A percentile compares a stretch with the other conserved stretches of the same genome.
Conservation (phyloP, 2,797 vertebrate species). For the Rhyacichthys aspro region DNA sequence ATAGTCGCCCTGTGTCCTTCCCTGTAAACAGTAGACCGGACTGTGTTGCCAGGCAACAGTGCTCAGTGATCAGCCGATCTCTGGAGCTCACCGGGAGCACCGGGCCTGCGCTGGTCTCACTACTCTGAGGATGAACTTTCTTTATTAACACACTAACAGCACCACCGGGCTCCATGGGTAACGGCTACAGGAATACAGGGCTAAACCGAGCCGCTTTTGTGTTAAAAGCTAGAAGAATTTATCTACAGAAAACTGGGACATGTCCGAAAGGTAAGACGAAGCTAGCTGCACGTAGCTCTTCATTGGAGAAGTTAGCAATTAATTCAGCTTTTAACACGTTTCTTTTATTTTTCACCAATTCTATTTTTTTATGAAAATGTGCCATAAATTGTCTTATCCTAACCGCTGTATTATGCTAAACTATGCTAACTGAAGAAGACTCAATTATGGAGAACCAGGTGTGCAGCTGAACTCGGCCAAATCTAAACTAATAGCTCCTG, state of each 20-base stretch:
- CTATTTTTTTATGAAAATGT: neutral
- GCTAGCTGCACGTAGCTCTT: neutral
- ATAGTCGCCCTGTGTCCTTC: neutral
- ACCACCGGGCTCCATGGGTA: slow-evolving; percentile 70
- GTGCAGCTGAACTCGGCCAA: slow-evolving; percentile 14
- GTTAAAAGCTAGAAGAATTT: slow-evolving; percentile 50
- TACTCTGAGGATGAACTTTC: slow-evolving; percentile 21
- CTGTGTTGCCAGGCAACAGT: slow-evolving; percentile 65
- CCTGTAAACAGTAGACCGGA: slow-evolving; percentile 25
- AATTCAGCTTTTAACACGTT: no score
- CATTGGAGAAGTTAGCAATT: no score
- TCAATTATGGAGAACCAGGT: slow-evolving; percentile 26
- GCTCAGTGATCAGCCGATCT: slow-evolving; percentile 28
- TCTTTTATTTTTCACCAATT: no score
- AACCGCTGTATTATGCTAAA: neutral
- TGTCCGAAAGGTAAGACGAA: slow-evolving; percentile 89
- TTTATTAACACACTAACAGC: slow-evolving; percentile 17
- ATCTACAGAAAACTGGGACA: slow-evolving; percentile 74
- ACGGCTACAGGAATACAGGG: slow-evolving; percentile 34
- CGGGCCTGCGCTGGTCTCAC: slow-evolving; percentile 23
- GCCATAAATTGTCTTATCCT: neutral
- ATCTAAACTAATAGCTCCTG: slow-evolving; percentile 61
- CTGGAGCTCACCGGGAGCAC: slow-evolving; percentile 26
- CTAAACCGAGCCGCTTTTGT: slow-evolving; percentile 43
- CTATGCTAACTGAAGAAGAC: slow-evolving; percentile 1